Conservation (phyloP, 2,888 invertebrate genomes). For the Bembecia ichneumoniformis region DNA sequence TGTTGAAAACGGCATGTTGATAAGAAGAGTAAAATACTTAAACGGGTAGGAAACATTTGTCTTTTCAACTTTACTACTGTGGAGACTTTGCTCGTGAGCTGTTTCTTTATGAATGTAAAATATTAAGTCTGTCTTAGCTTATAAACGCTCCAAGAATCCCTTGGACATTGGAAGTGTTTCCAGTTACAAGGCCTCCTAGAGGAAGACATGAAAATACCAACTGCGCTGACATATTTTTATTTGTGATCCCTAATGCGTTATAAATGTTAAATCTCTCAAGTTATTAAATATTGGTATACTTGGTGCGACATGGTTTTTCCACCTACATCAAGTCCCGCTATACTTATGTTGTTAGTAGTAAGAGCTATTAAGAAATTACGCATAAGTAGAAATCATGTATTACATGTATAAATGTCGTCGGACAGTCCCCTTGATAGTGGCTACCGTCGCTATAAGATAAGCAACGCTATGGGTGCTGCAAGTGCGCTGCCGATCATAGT, state of each 20-base stretch:
- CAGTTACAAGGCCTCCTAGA: background rate
- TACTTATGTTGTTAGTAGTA: too few relatives aligned
- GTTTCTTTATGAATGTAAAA: background rate
- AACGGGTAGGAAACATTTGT: slow-evolving; percentile 21
- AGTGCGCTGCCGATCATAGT: too few relatives aligned
- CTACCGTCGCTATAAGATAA: too few relatives aligned
- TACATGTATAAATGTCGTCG: too few relatives aligned
- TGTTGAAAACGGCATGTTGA: slow-evolving; percentile 29
- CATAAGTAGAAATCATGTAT: too few relatives aligned
- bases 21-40: slow-evolving; percentile 20
- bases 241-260: background rate
- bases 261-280: too few relatives aligned
- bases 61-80: background rate
- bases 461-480: too few relatives aligned
- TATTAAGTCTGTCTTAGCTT: background rate
- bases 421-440: too few relatives aligned
- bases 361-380: too few relatives aligned
- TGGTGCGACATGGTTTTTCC: too few relatives aligned
- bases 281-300: too few relatives aligned
- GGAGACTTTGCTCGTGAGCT: background rate
- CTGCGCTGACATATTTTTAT: background rate
- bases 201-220: background rate
- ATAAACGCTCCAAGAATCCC: background rate
- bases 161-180: background rate
- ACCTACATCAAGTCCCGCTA: too few relatives aligned